Percentiles rank a stretch among this genome's conserved stretches.
phyloP scores from a whole-genome alignment of 1,140 invertebrate genomes.

The Dinoponera quadriceps region DNA sequence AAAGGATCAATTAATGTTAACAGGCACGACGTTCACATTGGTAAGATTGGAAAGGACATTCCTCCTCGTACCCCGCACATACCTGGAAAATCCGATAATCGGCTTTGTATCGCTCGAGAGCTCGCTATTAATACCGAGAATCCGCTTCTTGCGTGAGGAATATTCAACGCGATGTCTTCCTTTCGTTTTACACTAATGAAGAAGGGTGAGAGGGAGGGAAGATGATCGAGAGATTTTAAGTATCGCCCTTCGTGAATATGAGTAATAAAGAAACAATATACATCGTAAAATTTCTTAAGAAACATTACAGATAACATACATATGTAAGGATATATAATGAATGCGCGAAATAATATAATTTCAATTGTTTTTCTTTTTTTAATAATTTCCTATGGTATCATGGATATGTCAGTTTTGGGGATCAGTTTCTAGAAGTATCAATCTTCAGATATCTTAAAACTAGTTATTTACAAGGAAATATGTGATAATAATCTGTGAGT shows the following conservation, averaged over 20 bases:
- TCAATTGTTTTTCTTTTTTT: too few relatives aligned
- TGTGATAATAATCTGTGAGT: too few relatives aligned
- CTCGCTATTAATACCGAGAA: constrained; percentile 3
- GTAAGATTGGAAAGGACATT: constrained; percentile 17
- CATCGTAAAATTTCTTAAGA: not conserved
- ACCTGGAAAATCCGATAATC: constrained; percentile 38
- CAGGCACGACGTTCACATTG: not conserved
- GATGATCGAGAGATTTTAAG: not conserved
- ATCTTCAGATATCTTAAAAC: too few relatives aligned
- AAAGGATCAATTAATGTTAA: constrained; percentile 26
- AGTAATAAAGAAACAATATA: too few relatives aligned
- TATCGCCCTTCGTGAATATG: not conserved
- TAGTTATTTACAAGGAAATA: too few relatives aligned
- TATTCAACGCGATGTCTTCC: not conserved
- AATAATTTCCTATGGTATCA: too few relatives aligned
- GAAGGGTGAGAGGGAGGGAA: not conserved
- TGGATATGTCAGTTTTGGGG: too few relatives aligned
- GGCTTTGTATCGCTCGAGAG: constrained; percentile 1
- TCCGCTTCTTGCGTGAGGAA: not conserved
- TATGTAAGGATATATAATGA: too few relatives aligned
- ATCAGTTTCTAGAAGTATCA: too few relatives aligned
- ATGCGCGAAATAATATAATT: not conserved
- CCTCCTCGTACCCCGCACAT: not conserved
- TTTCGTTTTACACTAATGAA: not conserved
- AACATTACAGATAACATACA: too few relatives aligned